Percentiles rank a stretch among this genome's conserved stretches.
Evolutionary conservation across 2,113 vertebrate genomes (phyloP).

Genomic region (Eira barbara): DNA sequence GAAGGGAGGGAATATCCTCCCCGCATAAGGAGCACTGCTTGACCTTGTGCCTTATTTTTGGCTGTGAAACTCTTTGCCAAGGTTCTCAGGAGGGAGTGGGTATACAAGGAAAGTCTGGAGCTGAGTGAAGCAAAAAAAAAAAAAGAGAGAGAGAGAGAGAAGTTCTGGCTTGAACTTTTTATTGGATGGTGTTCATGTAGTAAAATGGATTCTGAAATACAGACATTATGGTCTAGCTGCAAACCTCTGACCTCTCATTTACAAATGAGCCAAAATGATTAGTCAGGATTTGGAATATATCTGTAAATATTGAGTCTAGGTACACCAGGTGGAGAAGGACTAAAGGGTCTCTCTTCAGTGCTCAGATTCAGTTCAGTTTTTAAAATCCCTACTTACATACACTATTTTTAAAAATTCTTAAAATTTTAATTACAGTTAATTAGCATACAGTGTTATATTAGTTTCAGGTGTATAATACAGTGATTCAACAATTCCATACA

Average conservation of each 20-base stretch:
- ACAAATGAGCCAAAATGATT: conserved; percentile 5
- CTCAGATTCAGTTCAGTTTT: neutral
- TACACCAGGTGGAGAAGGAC: neutral
- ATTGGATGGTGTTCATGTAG: neutral
- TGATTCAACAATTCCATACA: neutral
- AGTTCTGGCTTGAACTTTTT: conserved; percentile 11
- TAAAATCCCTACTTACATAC: neutral
- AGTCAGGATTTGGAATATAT: neutral
- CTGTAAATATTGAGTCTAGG: neutral
- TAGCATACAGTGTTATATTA: neutral
- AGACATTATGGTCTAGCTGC: neutral
- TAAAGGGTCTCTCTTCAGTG: neutral
- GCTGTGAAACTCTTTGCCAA: neutral
- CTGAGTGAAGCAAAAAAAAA: neutral
- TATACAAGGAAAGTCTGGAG: neutral
- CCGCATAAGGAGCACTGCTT: neutral
- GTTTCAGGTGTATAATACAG: neutral
- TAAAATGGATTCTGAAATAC: conserved; percentile 14
- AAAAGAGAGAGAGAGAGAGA: no score
- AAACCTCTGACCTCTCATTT: conserved; percentile 32
- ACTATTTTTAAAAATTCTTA: neutral
- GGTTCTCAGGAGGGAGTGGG: neutral
- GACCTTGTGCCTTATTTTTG: conserved; percentile 39
- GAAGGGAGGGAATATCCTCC: neutral
- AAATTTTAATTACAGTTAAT: neutral